Evolutionary conservation across 53 echinoderm and acorn worm genomes (phyloP).

Genomic region (Antedon mediterranea): DNA sequence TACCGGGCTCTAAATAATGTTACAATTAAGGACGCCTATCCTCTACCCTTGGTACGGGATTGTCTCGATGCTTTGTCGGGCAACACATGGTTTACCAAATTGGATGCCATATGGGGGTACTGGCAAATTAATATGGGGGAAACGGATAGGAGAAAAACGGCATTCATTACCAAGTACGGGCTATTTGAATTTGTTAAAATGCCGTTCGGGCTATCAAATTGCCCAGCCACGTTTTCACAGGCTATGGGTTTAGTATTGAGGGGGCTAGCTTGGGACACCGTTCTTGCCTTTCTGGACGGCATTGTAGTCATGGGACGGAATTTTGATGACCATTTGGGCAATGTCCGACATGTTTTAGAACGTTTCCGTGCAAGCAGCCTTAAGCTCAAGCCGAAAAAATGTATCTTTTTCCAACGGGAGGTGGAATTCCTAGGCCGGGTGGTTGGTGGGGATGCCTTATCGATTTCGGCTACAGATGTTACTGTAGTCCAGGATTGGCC

Average conservation of each 20-base stretch:
- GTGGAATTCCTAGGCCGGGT: not conserved
- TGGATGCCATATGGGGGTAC: not conserved
- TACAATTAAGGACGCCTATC: conserved; percentile 36
- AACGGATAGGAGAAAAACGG: conserved; percentile 34
- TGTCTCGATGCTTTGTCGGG: not conserved
- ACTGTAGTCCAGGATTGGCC: conserved; percentile 24
- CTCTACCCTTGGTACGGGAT: conserved; percentile 34
- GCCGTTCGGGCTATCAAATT: not conserved
- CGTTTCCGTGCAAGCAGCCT: too few species aligned
- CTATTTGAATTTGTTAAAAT: conserved; percentile 14
- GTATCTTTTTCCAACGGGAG: too few species aligned
- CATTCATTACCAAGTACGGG: conserved; percentile 31
- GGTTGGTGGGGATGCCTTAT: not conserved
- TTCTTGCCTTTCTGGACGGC: not conserved
- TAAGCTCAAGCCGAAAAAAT: too few species aligned
- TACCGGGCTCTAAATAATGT: conserved; percentile 33
- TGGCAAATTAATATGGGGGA: not conserved
- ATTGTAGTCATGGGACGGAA: not conserved
- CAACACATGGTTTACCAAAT: not conserved
- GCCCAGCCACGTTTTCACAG: not conserved
- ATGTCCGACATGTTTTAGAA: too few species aligned
- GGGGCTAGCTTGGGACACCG: not conserved
- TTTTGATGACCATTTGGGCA: too few species aligned
- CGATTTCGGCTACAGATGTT: not conserved
- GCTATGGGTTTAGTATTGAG: not conserved